These are phyloP conservation scores for Lichenostomus cassidix DNA, from an alignment of 2,113 vertebrate genomes.

Conservation along the genomic window DNA sequence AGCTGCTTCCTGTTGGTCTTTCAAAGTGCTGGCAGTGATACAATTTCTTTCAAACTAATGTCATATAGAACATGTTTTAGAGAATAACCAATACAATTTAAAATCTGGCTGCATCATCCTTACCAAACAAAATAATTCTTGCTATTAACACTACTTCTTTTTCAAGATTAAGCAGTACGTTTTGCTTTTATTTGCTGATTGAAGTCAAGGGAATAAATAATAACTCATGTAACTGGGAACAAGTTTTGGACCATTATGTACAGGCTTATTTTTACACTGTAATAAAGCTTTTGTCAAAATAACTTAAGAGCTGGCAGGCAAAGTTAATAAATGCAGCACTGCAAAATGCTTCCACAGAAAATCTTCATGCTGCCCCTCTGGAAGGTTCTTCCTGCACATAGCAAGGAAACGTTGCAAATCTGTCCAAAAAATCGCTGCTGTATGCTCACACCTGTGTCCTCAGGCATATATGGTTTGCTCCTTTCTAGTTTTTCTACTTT, in stretches of 20 bases:
- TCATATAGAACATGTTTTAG: not conserved
- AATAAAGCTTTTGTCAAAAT: constrained; percentile 12
- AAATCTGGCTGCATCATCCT: not conserved
- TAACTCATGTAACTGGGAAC: not conserved
- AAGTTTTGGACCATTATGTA: not conserved
- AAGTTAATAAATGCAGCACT: not conserved
- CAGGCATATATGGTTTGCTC: not conserved
- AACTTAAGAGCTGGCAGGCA: not conserved
- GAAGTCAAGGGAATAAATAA: not conserved
- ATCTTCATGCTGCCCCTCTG: not conserved
- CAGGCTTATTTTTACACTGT: not conserved
- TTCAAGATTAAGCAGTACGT: not conserved
- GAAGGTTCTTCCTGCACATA: not conserved
- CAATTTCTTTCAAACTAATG: constrained; percentile 10
- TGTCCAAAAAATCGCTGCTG: accelerated
- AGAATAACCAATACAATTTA: not conserved
- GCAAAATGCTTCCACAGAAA: not conserved
- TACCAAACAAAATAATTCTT: constrained; percentile 17
- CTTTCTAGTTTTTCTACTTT: not conserved
- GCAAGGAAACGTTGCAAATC: not conserved
- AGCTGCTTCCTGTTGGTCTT: constrained; percentile 46
- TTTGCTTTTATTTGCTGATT: not conserved
- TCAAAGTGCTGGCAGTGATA: not conserved
- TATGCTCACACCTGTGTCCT: not conserved
- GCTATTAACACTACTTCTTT: not conserved